These are phyloP conservation scores for Andricus curvator DNA, from an alignment of 2,888 invertebrate genomes.

Conservation along the genomic window DNA sequence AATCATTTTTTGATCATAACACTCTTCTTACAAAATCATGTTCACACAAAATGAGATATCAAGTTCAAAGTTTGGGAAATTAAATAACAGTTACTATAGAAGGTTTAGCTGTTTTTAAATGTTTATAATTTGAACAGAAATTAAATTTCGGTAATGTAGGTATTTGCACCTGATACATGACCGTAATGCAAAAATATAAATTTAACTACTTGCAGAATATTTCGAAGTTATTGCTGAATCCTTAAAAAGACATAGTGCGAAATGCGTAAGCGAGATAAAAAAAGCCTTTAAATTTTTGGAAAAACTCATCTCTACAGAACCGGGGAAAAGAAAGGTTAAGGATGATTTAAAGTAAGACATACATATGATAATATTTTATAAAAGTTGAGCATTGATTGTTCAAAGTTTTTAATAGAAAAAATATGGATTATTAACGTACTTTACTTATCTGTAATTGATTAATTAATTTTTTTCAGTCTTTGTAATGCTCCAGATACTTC, in stretches of 20 bases:
- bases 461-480: constrained; percentile 63
- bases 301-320: constrained; percentile 66
- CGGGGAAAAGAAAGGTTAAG: constrained; percentile 75
- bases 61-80: too few relatives aligned
- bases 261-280: constrained; percentile 77
- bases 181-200: not conserved
- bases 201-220: constrained; percentile 78
- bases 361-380: not conserved
- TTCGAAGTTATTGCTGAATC: constrained; percentile 80
- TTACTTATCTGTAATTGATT: not conserved
- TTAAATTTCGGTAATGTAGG: too few relatives aligned
- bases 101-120: too few relatives aligned
- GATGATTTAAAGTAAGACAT: constrained; percentile 78
- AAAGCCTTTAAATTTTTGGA: constrained; percentile 75
- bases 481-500: constrained; percentile 67
- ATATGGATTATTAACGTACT: not conserved
- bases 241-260: constrained; percentile 76
- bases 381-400: too few relatives aligned
- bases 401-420: too few relatives aligned
- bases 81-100: too few relatives aligned
- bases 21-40: too few relatives aligned
- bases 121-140: too few relatives aligned
- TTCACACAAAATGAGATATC: too few relatives aligned
- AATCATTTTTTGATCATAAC: too few relatives aligned
- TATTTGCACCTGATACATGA: too few relatives aligned